Base-by-base conservation (phyloP, 2,797 vertebrate genomes). In the Rhynchonycteris naso region DNA sequence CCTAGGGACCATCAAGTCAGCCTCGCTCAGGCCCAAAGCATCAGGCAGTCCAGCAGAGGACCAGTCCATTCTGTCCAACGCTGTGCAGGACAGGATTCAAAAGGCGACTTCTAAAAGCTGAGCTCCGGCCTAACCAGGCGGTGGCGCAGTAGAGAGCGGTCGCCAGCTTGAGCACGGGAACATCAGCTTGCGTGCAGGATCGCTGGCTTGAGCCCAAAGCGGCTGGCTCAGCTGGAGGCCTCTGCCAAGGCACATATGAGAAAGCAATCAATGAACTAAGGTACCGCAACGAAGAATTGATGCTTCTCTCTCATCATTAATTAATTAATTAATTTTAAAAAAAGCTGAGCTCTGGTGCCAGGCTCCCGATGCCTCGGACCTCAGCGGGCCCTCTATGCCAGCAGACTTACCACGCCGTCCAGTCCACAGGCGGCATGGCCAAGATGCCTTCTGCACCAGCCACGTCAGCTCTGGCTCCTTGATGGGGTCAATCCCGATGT, bases 391-490 rank as follows among this genome's bases (percentile, higher is more conserved):
- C 16, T 16, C 35, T 11, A 28, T 30, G 71, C 30, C 11, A 5
- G 1, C 75, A 0, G 7, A 47, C 95, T 94, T 89, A 99, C 99
- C 99, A 99, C 52, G 99, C 98, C 85, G 99, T 99, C 99, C 99
- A 99, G 54, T 99, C 98, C 0, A 98, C 58, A 0, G 99, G 99
- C 54, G 99, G 63, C 0, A 98, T 99, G 18, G 99, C 99, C 50
- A 99, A 98, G 0, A 99, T 99, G 88, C 99, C 99, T 97, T 99
- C 99, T 93, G 98, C 33, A 99, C 99, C 98, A 99, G 96, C 99
- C 99, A 99, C 96, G 99, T 96, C 93, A 99, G 98, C 92, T 99
- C 99, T 0, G 99, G 98, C 96, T 99, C 99, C 43, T 89, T 97
- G 81, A 98, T 97, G 0, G 99, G 99, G 93, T 99, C 99, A 1